Evolutionary conservation across 2,113 vertebrate genomes (phyloP), one percentile per base, ranked within the genome.

Genomic region (Seriola aureovittata): DNA sequence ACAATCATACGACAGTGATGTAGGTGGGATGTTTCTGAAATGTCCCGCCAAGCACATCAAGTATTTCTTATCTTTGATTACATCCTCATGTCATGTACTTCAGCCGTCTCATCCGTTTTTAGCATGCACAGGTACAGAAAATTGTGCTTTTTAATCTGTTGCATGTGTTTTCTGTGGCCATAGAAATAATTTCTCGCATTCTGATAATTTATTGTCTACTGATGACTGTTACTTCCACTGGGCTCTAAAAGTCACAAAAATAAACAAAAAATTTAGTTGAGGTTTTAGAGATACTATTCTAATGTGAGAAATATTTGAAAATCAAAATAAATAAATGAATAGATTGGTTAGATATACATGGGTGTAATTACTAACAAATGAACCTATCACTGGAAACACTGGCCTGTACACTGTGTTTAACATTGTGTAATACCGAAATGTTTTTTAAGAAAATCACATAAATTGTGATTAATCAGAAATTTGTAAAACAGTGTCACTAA

Each of bases 121-220:
- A 44, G 52, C 71, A 80, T 80, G 66, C 40, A 44, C 66, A 74
- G 54, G 48, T 65, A 23, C 58, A 34, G 14, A 44, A 62, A 62
- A n/a, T n/a, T 21, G n/a, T 10, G 8, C 9, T 23, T 13, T 32
- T 36, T 69, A 0, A 36, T n/a, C 6, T 70, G n/a, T n/a, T 21
- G 1, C 25, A 9, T 57, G 16, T 13, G 17, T 50, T 52, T 68
- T 32, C 25, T 50, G 44, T 68, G 66, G 46, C 66, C 12, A 3
- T 52, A 13, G 19, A 66, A 42, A 34, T 69, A 8, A n/a, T 48
- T 67, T 67, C 50, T 19, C 14, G 9, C 50, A 52, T 17, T 17
- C 16, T 17, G n/a, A 50, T 68, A 32, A 50, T 48, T 67, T 46
- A 48, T 17, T 19, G 14, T 65, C 16, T 21, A 4, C 11, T 68